Conservation (phyloP, 1,140 invertebrate genomes). For the Sycophaga agraensis region DNA sequence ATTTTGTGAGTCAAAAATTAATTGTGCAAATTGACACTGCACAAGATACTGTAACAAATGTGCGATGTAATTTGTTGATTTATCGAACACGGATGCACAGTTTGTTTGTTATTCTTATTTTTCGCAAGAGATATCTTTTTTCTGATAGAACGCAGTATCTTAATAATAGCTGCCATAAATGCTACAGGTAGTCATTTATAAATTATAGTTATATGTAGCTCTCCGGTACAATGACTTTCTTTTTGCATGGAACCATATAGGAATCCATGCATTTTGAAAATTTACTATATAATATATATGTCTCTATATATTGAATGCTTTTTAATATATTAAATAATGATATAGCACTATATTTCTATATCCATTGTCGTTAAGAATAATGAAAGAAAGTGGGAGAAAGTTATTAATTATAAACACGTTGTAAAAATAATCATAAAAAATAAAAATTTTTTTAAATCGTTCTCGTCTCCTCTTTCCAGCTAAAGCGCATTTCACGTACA, state of each 20-base stretch:
- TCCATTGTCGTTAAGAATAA: conserved; percentile 32
- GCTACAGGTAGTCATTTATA: conserved; percentile 15
- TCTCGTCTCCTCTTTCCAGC: conserved; percentile 37
- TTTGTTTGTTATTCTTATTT: not conserved
- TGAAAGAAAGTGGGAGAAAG: conserved; percentile 26
- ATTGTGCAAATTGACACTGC: not conserved
- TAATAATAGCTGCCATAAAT: conserved; percentile 6
- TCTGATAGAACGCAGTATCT: conserved; percentile 17
- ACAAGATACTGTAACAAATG: not conserved
- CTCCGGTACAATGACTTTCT: conserved; percentile 23
- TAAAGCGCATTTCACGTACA: conserved; percentile 55
- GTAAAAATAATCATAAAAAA: conserved; percentile 40
- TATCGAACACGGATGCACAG: conserved; percentile 5
- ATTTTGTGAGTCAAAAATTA: not conserved
- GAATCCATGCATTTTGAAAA: conserved; percentile 10
- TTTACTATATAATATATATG: conserved; percentile 35
- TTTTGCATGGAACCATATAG: not conserved
- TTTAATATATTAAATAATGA: conserved; percentile 47
- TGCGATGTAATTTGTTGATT: conserved; percentile 2
- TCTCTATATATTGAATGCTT: conserved; percentile 34
- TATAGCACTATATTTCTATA: conserved; percentile 39
- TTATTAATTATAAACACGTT: conserved; percentile 26
- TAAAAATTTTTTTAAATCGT: conserved; percentile 32
- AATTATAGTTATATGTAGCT: conserved; percentile 26
- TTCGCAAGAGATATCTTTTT: conserved; percentile 9